Base-by-base conservation (phyloP, 1,140 invertebrate genomes). In the Drosophila guanche region DNA sequence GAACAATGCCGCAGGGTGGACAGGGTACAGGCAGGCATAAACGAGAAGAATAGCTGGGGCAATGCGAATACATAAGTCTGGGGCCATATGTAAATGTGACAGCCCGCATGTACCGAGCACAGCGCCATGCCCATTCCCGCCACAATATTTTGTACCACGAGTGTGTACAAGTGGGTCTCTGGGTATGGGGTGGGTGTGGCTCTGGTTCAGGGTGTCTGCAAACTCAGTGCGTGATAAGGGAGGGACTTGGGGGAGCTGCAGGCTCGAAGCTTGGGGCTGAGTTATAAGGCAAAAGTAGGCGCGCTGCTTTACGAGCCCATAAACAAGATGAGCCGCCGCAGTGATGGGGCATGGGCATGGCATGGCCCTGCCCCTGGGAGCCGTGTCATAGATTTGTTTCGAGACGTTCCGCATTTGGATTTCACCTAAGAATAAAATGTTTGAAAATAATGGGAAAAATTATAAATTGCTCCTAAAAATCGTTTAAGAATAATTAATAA, bases 1-100 rank as follows among this genome's bases (percentile, higher is more conserved):
- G 20, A 25, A 45, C 14, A 20, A 20, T 5, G 16, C 8, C 22
- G n/a, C 10, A 40, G 3, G 10, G 10, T 12, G 33, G 29, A 16
- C 16, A 20, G 16, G 16, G 16, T 1, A 20, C 16, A 20, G 16
- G 16, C 16, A 20, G 16, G 16, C 16, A 20, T 12, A 52, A 58
- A 65, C 57, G 43, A 66, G 37, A 65, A 50, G 57, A 75, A 71
- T 22, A 66, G 52, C 69, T 12, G 33, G 3, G 16, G 16, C 0
- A 12, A 37, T 12, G 12, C 33, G 3, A 3, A 4, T 33, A 63
- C 66, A 76, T 25, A 76, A 72, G 80, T 76, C 66, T 50, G 46
- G 48, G 72, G 42, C 58, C 81, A 80, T 73, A 85, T 85, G 80
- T 76, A 85, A 85, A 85, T 85, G 81, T 85, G 80, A 80, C 79